A percentile compares a stretch with the other conserved stretches of the same genome.
Evolutionary conservation across 2,113 vertebrate genomes (phyloP).

Genomic region (Ceyx melanurus): DNA sequence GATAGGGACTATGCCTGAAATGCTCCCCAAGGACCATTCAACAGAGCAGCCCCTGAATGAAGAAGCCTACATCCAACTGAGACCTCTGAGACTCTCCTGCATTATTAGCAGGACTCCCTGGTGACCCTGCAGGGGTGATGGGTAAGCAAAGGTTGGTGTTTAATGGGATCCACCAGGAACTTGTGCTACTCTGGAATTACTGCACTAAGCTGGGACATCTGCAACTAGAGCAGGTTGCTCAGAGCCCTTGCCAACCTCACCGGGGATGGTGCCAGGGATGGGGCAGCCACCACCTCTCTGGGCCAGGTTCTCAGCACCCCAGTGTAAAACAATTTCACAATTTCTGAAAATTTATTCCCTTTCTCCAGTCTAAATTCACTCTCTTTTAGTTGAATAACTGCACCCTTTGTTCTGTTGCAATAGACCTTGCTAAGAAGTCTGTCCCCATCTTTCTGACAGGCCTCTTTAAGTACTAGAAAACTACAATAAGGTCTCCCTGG

Average conservation of each 20-base stretch:
- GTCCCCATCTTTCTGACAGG: neutral
- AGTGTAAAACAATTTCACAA: neutral
- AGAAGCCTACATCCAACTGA: rapidly evolving
- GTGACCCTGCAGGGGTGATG: neutral
- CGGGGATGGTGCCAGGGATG: neutral
- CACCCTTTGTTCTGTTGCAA: neutral
- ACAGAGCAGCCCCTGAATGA: neutral
- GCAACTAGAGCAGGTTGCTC: neutral
- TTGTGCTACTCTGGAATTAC: neutral
- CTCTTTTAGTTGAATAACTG: neutral
- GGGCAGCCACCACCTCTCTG: neutral
- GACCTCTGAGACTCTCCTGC: rapidly evolving
- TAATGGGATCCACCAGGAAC: neutral
- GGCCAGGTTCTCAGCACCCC: neutral
- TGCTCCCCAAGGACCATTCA: rapidly evolving
- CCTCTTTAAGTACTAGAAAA: neutral
- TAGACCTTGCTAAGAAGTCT: neutral
- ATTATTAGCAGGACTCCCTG: neutral
- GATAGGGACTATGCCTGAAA: neutral
- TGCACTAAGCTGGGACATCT: neutral
- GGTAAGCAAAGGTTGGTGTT: neutral
- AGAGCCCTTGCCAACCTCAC: neutral
- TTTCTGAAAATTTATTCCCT: neutral
- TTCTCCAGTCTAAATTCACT: neutral
- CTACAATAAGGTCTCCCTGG: neutral